Evolutionary conservation across 2,113 vertebrate species (phyloP).

Genomic region (Porphyrio hochstetteri): DNA sequence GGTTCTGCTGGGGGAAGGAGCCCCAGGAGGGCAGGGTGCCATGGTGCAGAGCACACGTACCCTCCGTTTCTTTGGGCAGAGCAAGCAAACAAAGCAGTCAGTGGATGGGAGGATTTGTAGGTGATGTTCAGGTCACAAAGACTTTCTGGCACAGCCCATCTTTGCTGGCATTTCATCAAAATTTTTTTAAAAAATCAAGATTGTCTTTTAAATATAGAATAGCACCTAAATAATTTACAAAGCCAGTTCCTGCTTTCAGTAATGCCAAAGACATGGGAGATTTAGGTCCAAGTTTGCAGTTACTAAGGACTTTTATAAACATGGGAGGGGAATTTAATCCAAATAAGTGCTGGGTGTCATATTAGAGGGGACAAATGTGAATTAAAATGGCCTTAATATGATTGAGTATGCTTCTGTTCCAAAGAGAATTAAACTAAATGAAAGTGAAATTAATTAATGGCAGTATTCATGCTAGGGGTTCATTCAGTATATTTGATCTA

Average conservation of each 20-base stretch:
- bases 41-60: fast-evolving
- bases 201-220: neutral
- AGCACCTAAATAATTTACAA: neutral
- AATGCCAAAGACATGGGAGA: neutral
- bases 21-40: neutral
- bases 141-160: neutral
- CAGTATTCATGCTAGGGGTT: neutral
- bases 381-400: neutral
- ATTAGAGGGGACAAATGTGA: neutral
- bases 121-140: neutral
- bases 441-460: neutral
- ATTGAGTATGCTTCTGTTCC: neutral
- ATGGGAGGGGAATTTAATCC: neutral
- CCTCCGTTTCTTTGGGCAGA: neutral
- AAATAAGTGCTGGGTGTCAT: neutral
- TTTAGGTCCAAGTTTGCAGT: neutral
- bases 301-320: neutral
- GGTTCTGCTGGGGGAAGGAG: neutral
- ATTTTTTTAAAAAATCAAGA: neutral
- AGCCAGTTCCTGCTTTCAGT: neutral
- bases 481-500: neutral
- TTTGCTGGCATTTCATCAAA: neutral
- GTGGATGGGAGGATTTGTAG: neutral
- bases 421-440: neutral
- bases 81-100: neutral